Conservation (phyloP, 2,113 vertebrate species). For the Proteles cristata region DNA sequence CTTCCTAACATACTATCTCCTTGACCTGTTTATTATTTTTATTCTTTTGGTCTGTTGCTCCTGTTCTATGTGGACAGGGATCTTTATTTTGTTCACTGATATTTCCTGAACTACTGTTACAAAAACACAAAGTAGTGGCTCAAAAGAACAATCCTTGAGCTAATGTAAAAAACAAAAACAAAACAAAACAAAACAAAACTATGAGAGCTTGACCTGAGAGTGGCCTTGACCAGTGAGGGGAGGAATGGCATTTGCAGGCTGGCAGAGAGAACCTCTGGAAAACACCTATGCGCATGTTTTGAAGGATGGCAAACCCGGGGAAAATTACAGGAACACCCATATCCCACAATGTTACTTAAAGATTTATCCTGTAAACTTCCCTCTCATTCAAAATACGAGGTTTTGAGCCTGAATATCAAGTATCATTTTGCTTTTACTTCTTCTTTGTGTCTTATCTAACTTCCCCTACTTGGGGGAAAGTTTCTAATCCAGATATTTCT, state of each 20-base stretch:
- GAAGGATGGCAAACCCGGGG: neutral
- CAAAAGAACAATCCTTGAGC: neutral
- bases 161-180: neutral
- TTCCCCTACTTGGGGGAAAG: constrained; percentile 41
- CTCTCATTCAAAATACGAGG: neutral
- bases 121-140: neutral
- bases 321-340: neutral
- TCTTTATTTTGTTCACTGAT: neutral
- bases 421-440: constrained; percentile 59
- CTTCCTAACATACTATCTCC: neutral
- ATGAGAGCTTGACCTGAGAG: neutral
- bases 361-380: neutral
- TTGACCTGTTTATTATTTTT: neutral
- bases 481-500: constrained; percentile 62
- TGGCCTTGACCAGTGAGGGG: neutral
- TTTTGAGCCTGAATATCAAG: neutral
- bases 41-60: neutral
- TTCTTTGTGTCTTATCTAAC: constrained; percentile 29
- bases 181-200: neutral
- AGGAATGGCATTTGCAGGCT: neutral
- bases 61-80: neutral
- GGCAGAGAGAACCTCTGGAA: neutral
- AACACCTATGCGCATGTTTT: neutral
- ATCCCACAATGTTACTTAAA: neutral
- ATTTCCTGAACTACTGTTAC: neutral